Conservation (phyloP, 2,113 vertebrate genomes). For the Phalacrocorax brasilianus region DNA sequence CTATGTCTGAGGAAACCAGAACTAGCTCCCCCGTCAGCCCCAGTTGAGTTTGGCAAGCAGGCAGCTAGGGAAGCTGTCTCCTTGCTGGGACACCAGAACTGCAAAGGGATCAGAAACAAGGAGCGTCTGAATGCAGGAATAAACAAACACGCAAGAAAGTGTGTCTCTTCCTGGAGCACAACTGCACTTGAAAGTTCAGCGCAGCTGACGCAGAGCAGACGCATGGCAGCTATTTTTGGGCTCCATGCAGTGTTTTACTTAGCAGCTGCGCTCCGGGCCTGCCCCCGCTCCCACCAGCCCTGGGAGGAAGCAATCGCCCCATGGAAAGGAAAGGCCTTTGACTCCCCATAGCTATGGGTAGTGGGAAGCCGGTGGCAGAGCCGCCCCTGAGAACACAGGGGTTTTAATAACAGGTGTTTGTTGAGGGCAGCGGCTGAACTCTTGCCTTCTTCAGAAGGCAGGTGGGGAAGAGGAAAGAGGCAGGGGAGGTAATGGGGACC, state of each 20-base stretch:
- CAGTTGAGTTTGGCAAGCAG: background rate
- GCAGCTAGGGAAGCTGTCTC: background rate
- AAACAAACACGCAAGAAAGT: background rate
- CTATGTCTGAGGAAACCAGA: background rate
- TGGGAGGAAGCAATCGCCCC: accelerated
- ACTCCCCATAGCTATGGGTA: accelerated
- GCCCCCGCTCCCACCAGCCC: accelerated
- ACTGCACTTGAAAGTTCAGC: background rate
- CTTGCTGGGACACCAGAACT: background rate
- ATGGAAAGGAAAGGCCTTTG: background rate
- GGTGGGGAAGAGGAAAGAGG: background rate
- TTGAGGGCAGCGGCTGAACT: background rate
- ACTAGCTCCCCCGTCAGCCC: background rate
- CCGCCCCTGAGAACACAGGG: background rate
- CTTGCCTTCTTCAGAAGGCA: background rate
- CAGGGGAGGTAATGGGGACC: accelerated
- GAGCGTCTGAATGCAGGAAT: background rate
- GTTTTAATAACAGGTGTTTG: accelerated
- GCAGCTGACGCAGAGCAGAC: background rate
- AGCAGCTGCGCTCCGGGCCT: background rate
- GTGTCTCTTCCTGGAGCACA: background rate
- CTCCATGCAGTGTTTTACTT: background rate
- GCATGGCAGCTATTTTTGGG: background rate
- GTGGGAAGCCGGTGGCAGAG: background rate
- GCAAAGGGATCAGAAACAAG: background rate